These are phyloP conservation scores for Nibea albiflora DNA, from an alignment of 2,113 vertebrate genomes.

Conservation along the genomic window DNA sequence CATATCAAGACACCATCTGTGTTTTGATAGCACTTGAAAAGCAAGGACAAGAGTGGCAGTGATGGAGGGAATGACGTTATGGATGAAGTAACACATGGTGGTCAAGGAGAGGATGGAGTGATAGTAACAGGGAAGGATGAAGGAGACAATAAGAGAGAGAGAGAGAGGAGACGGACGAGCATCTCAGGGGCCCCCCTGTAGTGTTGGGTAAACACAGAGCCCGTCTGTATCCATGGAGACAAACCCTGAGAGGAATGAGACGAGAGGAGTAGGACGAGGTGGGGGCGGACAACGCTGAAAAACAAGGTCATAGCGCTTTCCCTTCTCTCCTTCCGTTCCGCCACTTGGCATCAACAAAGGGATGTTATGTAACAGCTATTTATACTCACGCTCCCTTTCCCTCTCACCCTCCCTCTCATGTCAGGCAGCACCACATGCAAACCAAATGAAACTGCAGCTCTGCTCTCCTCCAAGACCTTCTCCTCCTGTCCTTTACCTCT, in stretches of 20 bases:
- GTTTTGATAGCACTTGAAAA: conserved; percentile 48
- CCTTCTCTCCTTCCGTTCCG: conserved; percentile 80
- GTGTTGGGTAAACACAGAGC: conserved; percentile 76
- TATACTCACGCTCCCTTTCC: conserved; percentile 76
- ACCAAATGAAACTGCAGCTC: conserved; percentile 63
- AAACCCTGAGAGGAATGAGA: conserved; percentile 74
- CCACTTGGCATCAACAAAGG: conserved; percentile 85
- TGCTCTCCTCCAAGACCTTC: conserved; percentile 17
- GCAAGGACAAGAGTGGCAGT: conserved; percentile 34
- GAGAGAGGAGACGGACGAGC: conserved; percentile 9
- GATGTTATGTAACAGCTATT: conserved; percentile 86
- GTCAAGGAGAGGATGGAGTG: conserved; percentile 54
- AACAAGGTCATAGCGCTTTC: conserved; percentile 84
- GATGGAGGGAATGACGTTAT: conserved; percentile 38
- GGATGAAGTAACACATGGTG: conserved; percentile 54
- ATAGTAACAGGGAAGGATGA: conserved; percentile 27
- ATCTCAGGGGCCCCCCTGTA: conserved; percentile 61
- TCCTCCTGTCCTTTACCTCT: conserved; percentile 5
- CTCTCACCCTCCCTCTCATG: conserved; percentile 65
- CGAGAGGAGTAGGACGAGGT: conserved; percentile 64
- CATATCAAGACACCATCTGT: conserved; percentile 36
- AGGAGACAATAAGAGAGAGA: background rate
- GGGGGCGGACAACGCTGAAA: conserved; percentile 80
- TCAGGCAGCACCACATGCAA: conserved; percentile 72
- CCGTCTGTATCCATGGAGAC: conserved; percentile 82